Evolutionary conservation across 1,140 invertebrate genomes (phyloP).

Genomic region (Olivierus martensii): DNA sequence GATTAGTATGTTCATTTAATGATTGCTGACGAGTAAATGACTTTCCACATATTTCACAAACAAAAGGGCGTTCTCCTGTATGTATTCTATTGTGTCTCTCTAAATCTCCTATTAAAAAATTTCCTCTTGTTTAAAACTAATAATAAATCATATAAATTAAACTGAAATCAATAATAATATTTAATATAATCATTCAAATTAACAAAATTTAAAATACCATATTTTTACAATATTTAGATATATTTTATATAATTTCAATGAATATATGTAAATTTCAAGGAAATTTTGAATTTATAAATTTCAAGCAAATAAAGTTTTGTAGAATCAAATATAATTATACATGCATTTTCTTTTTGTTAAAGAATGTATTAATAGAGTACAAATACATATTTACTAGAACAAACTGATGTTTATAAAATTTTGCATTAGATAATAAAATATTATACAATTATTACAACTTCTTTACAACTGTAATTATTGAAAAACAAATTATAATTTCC

Average conservation of each 20-base stretch:
- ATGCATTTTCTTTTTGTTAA: no score
- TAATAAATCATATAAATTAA: background rate
- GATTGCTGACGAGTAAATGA: conserved; percentile 27
- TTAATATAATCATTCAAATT: background rate
- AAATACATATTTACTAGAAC: no score
- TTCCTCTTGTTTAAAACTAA: background rate
- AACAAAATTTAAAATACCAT: background rate
- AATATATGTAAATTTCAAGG: no score
- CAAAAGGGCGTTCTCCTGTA: conserved; percentile 33
- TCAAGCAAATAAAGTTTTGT: no score
- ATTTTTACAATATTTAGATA: background rate
- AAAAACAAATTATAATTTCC: no score
- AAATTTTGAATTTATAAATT: no score
- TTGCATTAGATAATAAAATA: no score
- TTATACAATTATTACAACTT: no score
- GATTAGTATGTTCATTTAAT: conserved; percentile 24
- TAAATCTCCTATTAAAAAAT: conserved; percentile 23
- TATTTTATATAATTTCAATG: background rate
- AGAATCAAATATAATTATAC: no score
- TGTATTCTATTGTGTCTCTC: conserved; percentile 30
- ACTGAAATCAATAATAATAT: background rate
- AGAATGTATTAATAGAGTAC: no score
- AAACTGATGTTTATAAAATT: no score
- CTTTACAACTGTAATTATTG: no score
- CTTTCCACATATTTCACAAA: conserved; percentile 29